phyloP scores from a whole-genome alignment of 1,140 invertebrate species.

The Drosophila azteca region DNA sequence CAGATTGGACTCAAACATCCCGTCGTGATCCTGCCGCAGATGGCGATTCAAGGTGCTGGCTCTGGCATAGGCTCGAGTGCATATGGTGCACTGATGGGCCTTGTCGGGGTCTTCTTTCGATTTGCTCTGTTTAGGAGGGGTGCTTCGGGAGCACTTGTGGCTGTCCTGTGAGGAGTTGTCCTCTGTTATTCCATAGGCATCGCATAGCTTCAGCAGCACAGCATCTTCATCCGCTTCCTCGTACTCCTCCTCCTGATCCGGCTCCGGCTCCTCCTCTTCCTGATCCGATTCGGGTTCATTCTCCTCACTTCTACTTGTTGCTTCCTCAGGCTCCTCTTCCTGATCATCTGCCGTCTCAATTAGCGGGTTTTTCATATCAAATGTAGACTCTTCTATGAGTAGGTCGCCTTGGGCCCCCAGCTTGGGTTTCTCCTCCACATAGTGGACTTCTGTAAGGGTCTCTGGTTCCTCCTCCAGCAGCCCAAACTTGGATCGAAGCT shows the following conservation, averaged over 20 bases:
- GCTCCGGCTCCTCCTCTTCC: neutral
- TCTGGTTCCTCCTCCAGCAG: constrained; percentile 50
- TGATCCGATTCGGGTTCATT: neutral
- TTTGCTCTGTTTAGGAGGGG: neutral
- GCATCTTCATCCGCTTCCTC: constrained; percentile 6
- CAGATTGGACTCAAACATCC: constrained; percentile 7
- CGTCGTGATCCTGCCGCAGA: constrained; percentile 56
- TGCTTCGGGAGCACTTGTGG: no score
- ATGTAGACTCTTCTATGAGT: constrained; percentile 38
- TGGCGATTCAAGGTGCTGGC: constrained; percentile 49
- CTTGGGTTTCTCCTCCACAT: constrained; percentile 67
- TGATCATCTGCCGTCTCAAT: constrained; percentile 18
- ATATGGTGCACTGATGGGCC: constrained; percentile 46
- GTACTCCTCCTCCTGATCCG: constrained; percentile 9
- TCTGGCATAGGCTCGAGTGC: constrained; percentile 40
- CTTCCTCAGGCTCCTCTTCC: constrained; percentile 2
- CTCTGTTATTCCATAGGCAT: constrained; percentile 33
- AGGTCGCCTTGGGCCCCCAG: constrained; percentile 26
- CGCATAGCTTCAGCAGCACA: constrained; percentile 35
- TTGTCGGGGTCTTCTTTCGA: constrained; percentile 18
- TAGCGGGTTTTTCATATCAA: constrained; percentile 65
- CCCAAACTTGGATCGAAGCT: constrained; percentile 47
- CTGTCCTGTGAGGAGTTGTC: constrained; percentile 1
- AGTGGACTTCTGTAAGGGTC: constrained; percentile 60
- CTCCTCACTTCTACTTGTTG: neutral